phyloP scores from a whole-genome alignment of 2,888 invertebrate species.

The Lutraria lutraria region DNA sequence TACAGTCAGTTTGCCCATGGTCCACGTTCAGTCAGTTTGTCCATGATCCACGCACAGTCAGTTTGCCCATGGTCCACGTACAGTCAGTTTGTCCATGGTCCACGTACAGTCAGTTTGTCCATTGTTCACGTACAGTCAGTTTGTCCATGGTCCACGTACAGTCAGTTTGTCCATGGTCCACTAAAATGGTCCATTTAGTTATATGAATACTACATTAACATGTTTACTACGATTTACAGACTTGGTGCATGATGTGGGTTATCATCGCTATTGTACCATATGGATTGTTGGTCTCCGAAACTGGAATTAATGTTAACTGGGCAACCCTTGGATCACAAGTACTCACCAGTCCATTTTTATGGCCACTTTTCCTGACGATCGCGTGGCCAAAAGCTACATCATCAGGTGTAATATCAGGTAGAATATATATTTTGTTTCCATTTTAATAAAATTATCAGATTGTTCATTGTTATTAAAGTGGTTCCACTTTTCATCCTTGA shows the following conservation, averaged over 20 bases:
- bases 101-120: too few species aligned
- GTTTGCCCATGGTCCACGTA: too few species aligned
- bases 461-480: too few species aligned
- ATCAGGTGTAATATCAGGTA: constrained; percentile 79
- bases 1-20: too few species aligned
- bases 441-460: neutral
- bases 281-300: constrained; percentile 74
- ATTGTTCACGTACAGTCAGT: too few species aligned
- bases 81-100: too few species aligned
- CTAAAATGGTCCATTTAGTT: too few species aligned
- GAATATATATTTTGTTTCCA: constrained; percentile 22
- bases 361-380: constrained; percentile 80
- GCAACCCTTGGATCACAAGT: constrained; percentile 76
- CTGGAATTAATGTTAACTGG: constrained; percentile 83
- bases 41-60: too few species aligned
- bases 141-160: too few species aligned
- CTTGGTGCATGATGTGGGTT: constrained; percentile 83
- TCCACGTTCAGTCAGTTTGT: too few species aligned
- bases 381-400: constrained; percentile 82
- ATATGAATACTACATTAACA: neutral
- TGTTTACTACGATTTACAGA: constrained; percentile 59
- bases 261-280: constrained; percentile 80
- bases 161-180: too few species aligned
- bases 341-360: constrained; percentile 79
- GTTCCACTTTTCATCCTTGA: too few species aligned